A percentile compares a stretch with the other conserved stretches of the same genome.
Conservation (phyloP, 2,113 vertebrate genomes). For the Thryonomys swinderianus region DNA sequence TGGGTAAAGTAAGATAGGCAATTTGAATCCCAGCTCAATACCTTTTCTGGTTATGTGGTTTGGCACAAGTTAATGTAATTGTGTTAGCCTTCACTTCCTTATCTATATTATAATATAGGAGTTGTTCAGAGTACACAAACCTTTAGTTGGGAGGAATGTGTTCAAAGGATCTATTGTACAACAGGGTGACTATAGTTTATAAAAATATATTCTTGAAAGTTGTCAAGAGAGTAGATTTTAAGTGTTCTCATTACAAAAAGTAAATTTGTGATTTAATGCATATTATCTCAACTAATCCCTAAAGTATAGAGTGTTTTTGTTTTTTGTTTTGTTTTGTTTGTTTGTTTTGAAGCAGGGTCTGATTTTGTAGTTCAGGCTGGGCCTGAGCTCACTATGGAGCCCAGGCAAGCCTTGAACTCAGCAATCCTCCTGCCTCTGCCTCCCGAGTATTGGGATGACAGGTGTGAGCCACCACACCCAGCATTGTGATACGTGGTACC, state of each 20-base stretch:
- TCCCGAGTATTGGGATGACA: no score
- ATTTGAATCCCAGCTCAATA: neutral
- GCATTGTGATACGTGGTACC: no score
- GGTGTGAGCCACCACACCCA: no score
- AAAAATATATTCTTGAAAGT: neutral
- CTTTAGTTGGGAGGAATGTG: neutral
- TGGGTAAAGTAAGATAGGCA: neutral
- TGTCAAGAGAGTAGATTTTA: neutral
- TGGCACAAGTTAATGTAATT: neutral
- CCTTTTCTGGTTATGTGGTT: neutral
- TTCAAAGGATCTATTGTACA: neutral
- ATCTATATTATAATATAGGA: neutral
- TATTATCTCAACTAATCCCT: neutral
- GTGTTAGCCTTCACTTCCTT: neutral
- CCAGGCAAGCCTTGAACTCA: no score
- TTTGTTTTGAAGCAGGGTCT: no score
- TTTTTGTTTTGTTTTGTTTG: no score
- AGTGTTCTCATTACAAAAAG: neutral
- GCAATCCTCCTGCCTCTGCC: no score
- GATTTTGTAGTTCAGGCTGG: no score
- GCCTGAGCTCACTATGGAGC: no score
- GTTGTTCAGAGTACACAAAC: neutral
- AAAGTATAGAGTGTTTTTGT: no score
- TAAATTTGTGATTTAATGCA: neutral
- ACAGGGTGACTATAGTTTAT: neutral